Percentiles rank a stretch among this genome's conserved stretches.
These are phyloP conservation scores for Drosophila maculinotata DNA, from an alignment of 2,888 invertebrate genomes.

Conservation along the genomic window DNA sequence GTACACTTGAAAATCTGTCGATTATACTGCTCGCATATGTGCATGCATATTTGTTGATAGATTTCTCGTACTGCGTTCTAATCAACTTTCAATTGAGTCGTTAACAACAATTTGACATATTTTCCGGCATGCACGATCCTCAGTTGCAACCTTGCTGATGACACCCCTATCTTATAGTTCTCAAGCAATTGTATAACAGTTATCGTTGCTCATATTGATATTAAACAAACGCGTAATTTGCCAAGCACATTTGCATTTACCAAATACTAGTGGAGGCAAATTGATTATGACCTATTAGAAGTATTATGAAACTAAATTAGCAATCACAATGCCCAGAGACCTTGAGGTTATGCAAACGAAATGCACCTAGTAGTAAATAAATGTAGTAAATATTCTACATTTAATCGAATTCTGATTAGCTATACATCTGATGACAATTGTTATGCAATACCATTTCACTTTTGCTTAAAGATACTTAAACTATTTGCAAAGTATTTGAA, in stretches of 20 bases:
- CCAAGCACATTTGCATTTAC: conserved; percentile 28
- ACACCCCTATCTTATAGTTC: conserved; percentile 31
- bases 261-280: conserved; percentile 33
- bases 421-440: conserved; percentile 9
- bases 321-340: conserved; percentile 29
- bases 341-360: conserved; percentile 59
- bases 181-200: conserved; percentile 29
- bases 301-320: conserved; percentile 16
- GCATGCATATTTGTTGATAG: conserved; percentile 2
- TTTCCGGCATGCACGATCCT: conserved; percentile 50
- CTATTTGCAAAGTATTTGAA: conserved; percentile 1
- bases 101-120: conserved; percentile 19
- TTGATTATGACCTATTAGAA: conserved; percentile 50
- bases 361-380: conserved; percentile 13
- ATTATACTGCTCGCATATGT: background rate
- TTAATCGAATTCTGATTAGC: background rate
- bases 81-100: conserved; percentile 51
- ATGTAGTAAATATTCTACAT: background rate
- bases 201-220: conserved; percentile 31
- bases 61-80: conserved; percentile 44
- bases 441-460: conserved; percentile 18
- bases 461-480: conserved; percentile 8
- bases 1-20: conserved; percentile 2
- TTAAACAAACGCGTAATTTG: conserved; percentile 48
- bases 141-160: conserved; percentile 34